A percentile compares a stretch with the other conserved stretches of the same genome.
Conservation (phyloP, 2,113 vertebrate species). For the pig (Sus scrofa) region T2T-Sscrofa CM000827.6:40342501-40343000, state of each 20-base stretch:
- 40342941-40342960: background rate
- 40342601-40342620: background rate
- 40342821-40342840: background rate
- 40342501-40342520: background rate
- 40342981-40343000: background rate
- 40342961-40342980: background rate
- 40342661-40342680: background rate
- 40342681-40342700: background rate
- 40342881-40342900: background rate
- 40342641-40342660: background rate
- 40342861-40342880: background rate
- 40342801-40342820: background rate
- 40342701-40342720: background rate
- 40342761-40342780: background rate
- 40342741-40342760: rapidly evolving
- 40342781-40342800: background rate
- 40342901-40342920: background rate
- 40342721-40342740: background rate
- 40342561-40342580: background rate
- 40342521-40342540: background rate
- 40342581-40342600: background rate
- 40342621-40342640: background rate
- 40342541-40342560: background rate
- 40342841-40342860: background rate
- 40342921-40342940: background rate